A percentile compares a stretch with the other conserved stretches of the same genome.
phyloP scores from a whole-genome alignment of 1,140 invertebrate genomes.

The Heliconius melpomene region DNA sequence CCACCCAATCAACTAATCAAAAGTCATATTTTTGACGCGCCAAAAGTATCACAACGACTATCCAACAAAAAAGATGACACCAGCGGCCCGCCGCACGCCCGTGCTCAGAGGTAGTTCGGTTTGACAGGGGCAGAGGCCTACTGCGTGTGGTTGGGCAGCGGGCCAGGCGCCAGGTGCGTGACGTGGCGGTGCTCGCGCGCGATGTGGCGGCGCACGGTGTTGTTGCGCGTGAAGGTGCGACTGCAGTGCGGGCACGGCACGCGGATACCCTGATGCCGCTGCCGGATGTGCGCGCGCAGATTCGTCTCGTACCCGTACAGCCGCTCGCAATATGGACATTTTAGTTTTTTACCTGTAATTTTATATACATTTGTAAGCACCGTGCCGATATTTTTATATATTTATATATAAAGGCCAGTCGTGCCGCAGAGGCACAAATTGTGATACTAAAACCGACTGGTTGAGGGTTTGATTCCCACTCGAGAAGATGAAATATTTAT shows the following conservation, averaged over 20 bases:
- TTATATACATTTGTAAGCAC: too few relatives aligned
- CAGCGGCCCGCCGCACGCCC: too few relatives aligned
- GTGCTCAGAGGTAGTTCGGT: background rate
- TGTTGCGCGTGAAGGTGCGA: slow-evolving; percentile 95
- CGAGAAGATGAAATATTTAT: too few relatives aligned
- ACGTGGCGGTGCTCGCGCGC: slow-evolving; percentile 91
- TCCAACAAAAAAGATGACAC: too few relatives aligned
- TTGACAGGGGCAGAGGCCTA: background rate
- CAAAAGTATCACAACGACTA: too few relatives aligned
- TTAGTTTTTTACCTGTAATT: slow-evolving; percentile 90
- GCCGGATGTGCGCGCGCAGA: slow-evolving; percentile 92
- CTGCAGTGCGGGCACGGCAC: slow-evolving; percentile 93
- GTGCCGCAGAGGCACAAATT: too few relatives aligned
- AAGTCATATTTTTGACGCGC: too few relatives aligned
- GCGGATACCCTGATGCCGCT: slow-evolving; percentile 93
- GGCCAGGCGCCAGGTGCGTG: slow-evolving; percentile 83
- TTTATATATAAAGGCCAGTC: too few relatives aligned
- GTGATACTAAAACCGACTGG: too few relatives aligned
- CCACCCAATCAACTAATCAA: too few relatives aligned
- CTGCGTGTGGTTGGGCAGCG: slow-evolving; percentile 80
- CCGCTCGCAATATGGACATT: slow-evolving; percentile 95
- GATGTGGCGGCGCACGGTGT: slow-evolving; percentile 93
- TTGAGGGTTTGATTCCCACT: too few relatives aligned
- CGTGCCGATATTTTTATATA: too few relatives aligned
- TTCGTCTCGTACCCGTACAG: slow-evolving; percentile 97